Evolutionary conservation across 2,113 vertebrate genomes (phyloP), one percentile per base, ranked within the genome.

Genomic region (Heterotilapia buettikoferi): DNA sequence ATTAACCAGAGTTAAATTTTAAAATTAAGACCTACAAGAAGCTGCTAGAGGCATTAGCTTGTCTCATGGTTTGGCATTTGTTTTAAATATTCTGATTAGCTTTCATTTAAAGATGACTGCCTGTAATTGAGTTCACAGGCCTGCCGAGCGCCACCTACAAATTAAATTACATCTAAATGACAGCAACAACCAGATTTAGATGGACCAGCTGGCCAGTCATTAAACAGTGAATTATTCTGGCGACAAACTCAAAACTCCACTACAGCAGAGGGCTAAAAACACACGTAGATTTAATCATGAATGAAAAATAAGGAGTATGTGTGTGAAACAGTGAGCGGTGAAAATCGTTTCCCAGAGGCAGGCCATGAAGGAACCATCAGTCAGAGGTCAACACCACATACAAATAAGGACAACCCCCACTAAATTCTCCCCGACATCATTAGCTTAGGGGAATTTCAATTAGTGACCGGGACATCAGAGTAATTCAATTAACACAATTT

Each of bases 401-500:
- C 66, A 87, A 43, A 90, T 66, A 81, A 38, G 87, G 66, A 91
- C 86, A 83, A 73, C 82, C 82, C 87, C 80, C 43, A 36, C 66
- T 86, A 90, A 81, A 89, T 76, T 79, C 85, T 86, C 88, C 87
- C 80, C 19, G 31, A 88, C 86, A 78, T 85, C 79, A 83, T 78
- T 88, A 83, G 45, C 79, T 85, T 83, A 11, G 80, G 56, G 52
- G 79, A 81, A 18, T 79, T 89, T 87, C 68, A 24, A 90, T 91
- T 90, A 89, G 85, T 90, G 83, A 92, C 76, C 84, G 57, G 63
- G 82, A 92, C 86, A 73, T 82, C 66, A 84, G 63, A 84, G 87
- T 66, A 78, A 86, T 80, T 89, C n/a, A 80, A 76, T 89, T 54
- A 87, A 81, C 84, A 71, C 63, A 9, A 4, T 57, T 84, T 90